phyloP scores from a whole-genome alignment of 2,888 invertebrate genomes.

The Arge pagana region DNA sequence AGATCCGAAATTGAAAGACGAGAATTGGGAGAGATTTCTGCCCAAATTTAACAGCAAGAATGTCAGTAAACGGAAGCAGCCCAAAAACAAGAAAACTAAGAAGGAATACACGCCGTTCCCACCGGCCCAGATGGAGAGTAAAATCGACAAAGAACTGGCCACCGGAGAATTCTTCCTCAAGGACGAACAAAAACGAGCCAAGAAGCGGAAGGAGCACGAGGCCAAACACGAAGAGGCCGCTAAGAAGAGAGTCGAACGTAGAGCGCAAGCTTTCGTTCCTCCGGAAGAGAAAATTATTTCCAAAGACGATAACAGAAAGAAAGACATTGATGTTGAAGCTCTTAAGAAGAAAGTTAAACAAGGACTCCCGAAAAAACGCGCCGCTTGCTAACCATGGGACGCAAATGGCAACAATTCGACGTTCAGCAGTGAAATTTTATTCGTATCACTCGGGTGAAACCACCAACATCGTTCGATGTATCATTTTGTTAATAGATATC shows the following conservation, averaged over 20 bases:
- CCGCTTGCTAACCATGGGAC: slow-evolving; percentile 3
- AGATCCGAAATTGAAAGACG: slow-evolving; percentile 87
- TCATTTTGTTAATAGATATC: too few relatives aligned
- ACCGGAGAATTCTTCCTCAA: slow-evolving; percentile 96
- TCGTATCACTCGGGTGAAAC: too few relatives aligned
- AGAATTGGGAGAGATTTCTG: slow-evolving; percentile 96
- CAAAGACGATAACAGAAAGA: slow-evolving; percentile 47
- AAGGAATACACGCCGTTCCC: slow-evolving; percentile 98
- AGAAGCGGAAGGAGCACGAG: slow-evolving; percentile 73
- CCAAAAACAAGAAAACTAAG: slow-evolving; percentile 86
- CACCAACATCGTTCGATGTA: too few relatives aligned
- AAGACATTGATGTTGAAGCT: slow-evolving; percentile 68
- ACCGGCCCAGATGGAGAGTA: slow-evolving; percentile 89
- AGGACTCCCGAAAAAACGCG: slow-evolving; percentile 48
- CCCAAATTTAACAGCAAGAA: slow-evolving; percentile 93
- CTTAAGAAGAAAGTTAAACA: slow-evolving; percentile 80
- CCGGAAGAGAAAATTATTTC: slow-evolving; percentile 66
- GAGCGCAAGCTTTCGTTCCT: slow-evolving; percentile 81
- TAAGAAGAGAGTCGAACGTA: slow-evolving; percentile 73
- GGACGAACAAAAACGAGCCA: slow-evolving; percentile 76
- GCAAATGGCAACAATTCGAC: too few relatives aligned
- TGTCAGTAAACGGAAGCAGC: slow-evolving; percentile 84
- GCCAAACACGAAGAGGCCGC: slow-evolving; percentile 78
- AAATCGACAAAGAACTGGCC: slow-evolving; percentile 91
- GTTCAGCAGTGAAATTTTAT: too few relatives aligned